phyloP scores from a whole-genome alignment of 2,113 vertebrate genomes.

The Empidonax alnorum region DNA sequence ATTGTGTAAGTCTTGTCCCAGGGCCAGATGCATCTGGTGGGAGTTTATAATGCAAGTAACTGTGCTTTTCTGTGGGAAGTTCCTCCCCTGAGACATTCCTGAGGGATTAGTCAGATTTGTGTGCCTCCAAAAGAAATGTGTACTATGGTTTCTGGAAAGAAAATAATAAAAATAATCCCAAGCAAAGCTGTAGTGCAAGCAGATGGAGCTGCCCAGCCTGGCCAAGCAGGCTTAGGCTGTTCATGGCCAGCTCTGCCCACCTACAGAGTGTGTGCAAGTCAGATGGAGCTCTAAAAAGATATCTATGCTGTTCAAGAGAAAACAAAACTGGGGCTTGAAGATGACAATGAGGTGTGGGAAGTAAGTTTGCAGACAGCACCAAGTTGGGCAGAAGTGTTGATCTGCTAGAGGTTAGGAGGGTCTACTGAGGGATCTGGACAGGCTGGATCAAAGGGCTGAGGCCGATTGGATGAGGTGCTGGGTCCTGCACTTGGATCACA shows the following conservation, averaged over 20 bases:
- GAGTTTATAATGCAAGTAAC: not conserved
- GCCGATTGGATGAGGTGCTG: fast-evolving
- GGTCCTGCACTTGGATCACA: not conserved
- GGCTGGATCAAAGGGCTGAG: not conserved
- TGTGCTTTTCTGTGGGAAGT: not conserved
- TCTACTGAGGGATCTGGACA: not conserved
- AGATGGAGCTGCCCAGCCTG: not conserved
- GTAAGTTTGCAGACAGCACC: not conserved
- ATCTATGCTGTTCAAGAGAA: not conserved
- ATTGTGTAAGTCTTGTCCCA: not conserved
- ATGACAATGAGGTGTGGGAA: not conserved
- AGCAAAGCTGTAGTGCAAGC: not conserved
- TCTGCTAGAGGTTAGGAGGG: not conserved
- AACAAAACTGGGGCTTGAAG: not conserved
- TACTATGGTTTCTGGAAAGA: not conserved
- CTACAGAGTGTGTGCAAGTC: not conserved
- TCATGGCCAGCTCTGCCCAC: not conserved
- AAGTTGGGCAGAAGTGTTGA: not conserved
- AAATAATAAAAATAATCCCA: not conserved
- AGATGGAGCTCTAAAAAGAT: not conserved
- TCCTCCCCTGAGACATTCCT: not conserved
- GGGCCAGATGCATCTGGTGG: not conserved
- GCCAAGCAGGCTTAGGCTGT: not conserved
- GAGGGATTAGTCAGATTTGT: conserved; percentile 13
- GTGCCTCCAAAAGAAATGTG: not conserved